phyloP scores from a whole-genome alignment of 2,113 vertebrate species.

The Clarias macrocephalus region DNA sequence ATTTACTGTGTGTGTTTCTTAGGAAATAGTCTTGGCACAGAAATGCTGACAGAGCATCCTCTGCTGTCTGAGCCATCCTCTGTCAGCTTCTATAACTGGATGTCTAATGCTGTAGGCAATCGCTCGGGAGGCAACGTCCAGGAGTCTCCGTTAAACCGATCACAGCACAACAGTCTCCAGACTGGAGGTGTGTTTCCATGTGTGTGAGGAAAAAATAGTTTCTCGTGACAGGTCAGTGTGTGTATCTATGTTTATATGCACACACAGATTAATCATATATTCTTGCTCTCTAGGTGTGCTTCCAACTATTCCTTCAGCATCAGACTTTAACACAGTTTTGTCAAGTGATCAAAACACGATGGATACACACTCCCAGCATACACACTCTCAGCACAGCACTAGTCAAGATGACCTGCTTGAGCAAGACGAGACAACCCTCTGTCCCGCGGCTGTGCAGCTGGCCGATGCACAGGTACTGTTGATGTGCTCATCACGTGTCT shows the following conservation, averaged over 20 bases:
- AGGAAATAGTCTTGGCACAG: conserved; percentile 85
- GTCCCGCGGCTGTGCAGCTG: conserved; percentile 92
- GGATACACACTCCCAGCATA: conserved; percentile 92
- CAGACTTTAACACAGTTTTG: conserved; percentile 93
- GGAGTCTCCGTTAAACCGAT: conserved; percentile 83
- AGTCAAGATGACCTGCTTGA: conserved; percentile 93
- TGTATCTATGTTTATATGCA: not conserved
- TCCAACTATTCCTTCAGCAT: conserved; percentile 93
- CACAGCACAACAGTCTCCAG: conserved; percentile 89
- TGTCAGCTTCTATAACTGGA: conserved; percentile 99
- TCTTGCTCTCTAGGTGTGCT: conserved; percentile 79
- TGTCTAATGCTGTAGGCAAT: conserved; percentile 96
- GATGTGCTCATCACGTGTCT: not conserved
- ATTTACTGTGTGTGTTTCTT: conserved; percentile 31
- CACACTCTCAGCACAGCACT: conserved; percentile 91
- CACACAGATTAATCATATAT: conserved; percentile 9
- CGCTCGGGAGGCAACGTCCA: conserved; percentile 80
- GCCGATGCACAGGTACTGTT: conserved; percentile 94
- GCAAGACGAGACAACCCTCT: conserved; percentile 89
- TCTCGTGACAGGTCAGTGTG: not conserved
- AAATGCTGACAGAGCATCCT: conserved; percentile 93
- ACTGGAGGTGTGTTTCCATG: conserved; percentile 71
- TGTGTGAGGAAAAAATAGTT: not conserved
- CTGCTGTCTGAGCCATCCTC: conserved; percentile 91
- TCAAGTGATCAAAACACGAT: conserved; percentile 97